phyloP scores from a whole-genome alignment of 1,140 invertebrate genomes.

The Potamilus streckersoni region DNA sequence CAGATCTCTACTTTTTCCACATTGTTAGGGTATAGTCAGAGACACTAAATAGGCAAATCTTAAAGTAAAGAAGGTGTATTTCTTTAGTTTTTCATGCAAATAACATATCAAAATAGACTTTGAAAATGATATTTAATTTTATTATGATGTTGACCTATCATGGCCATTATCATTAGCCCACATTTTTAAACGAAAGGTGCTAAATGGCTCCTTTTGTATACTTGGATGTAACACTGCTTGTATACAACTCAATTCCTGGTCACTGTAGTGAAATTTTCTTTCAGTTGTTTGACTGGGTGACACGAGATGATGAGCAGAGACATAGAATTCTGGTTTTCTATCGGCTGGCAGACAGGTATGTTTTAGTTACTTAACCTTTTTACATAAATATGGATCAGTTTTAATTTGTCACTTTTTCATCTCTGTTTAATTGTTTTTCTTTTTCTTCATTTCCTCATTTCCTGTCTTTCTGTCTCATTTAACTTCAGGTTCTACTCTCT shows the following conservation, averaged over 20 bases:
- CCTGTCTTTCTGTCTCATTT: no score
- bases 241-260: no score
- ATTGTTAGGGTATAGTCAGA: no score
- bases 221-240: no score
- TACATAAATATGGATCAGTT: no score
- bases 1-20: no score
- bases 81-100: background rate
- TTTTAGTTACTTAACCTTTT: background rate
- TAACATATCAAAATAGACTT: background rate
- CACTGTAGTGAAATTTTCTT: slow-evolving; percentile 1
- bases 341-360: slow-evolving; percentile 63
- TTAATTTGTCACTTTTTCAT: no score
- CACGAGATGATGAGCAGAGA: slow-evolving; percentile 71
- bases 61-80: background rate
- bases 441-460: no score
- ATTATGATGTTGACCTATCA: background rate
- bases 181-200: no score
- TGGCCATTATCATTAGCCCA: background rate
- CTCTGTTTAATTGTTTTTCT: no score
- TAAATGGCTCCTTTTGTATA: slow-evolving; percentile 7
- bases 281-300: slow-evolving; percentile 83
- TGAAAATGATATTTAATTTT: background rate
- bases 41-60: background rate
- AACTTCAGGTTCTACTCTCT: no score
- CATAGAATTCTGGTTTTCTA: slow-evolving; percentile 83